phyloP scores from a whole-genome alignment of 2,113 vertebrate species.

The Oenanthe melanoleuca region DNA sequence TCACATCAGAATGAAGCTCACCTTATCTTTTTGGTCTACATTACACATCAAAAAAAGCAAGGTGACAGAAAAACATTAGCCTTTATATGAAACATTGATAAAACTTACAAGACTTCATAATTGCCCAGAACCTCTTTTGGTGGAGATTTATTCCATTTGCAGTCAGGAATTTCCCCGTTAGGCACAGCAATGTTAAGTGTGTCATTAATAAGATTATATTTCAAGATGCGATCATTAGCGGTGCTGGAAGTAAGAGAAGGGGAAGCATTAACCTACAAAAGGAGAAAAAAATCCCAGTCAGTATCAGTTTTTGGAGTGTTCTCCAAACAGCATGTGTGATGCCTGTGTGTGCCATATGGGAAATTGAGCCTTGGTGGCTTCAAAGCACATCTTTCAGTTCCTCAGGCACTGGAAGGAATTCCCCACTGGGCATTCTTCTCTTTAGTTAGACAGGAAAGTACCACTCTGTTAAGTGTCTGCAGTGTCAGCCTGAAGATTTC shows the following conservation, averaged over 20 bases:
- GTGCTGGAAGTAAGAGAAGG: constrained; percentile 98
- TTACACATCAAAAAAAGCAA: not conserved
- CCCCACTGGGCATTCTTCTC: not conserved
- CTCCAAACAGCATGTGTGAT: not conserved
- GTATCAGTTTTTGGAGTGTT: not conserved
- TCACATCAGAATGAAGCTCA: not conserved
- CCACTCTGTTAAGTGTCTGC: not conserved
- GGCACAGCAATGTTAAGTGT: constrained; percentile 95
- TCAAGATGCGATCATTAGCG: constrained; percentile 95
- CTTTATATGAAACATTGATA: not conserved
- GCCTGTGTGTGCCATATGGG: not conserved
- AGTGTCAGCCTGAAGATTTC: not conserved
- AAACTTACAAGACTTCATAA: constrained; percentile 94
- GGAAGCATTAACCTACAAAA: constrained; percentile 91
- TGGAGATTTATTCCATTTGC: constrained; percentile 91
- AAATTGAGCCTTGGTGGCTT: not conserved
- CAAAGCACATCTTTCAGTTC: constrained; percentile 30
- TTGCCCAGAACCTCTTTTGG: constrained; percentile 91
- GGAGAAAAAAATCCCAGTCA: not conserved
- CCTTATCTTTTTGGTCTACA: not conserved
- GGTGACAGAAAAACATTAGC: not conserved
- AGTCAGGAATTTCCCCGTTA: constrained; percentile 92
- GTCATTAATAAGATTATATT: constrained; percentile 98
- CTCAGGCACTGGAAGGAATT: constrained; percentile 11
- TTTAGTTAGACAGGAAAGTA: not conserved